Evolutionary conservation across 1,140 invertebrate species (phyloP), one percentile per base, ranked within the genome.

Genomic region (Zaprionus inermis): DNA sequence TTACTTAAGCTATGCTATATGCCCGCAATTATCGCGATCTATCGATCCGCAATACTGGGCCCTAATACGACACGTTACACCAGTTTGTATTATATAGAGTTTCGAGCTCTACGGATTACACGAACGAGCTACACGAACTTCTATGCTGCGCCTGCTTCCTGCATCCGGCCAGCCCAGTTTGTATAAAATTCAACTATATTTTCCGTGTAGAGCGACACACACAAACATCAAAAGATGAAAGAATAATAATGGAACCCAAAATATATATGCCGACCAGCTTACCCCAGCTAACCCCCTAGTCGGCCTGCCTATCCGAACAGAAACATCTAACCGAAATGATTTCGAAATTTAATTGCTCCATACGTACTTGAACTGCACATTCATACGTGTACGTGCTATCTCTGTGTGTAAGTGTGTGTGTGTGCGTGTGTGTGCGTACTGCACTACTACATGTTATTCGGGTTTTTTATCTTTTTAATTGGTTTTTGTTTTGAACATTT

Each of bases 401-500:
- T 20, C 3, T 49, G 18, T 49, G 18, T 44, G 38, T 44, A 2
- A 16, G 38, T 38, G 36, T n/a, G 5, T 44, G 41, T 18, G 16
- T 20, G 10, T 49, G 44, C 0, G 24, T 28, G 24, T 38, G 36
- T n/a, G 36, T 38, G 36, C 36, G 11, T 49, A 22, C 11, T 7
- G 58, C 68, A 12, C 59, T 73, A 51, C 57, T 74, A 64, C 38
- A 44, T 73, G 49, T 55, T 66, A 34, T 67, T 57, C 73, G 66
- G 52, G 44, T 57, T 71, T 84, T 73, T 78, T 72, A 78, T 81
- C 76, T 59, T 73, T 74, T 74, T 77, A 88, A 88, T 86, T 86
- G 69, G 72, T 72, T 83, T 88, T 69, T 60, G 61, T 66, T 86
- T 80, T 78, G 83, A 80, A 88, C 84, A 89, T 79, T 72, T 88